Conservation (phyloP, 2,888 invertebrate species). For the Cosmia pyralina region DNA sequence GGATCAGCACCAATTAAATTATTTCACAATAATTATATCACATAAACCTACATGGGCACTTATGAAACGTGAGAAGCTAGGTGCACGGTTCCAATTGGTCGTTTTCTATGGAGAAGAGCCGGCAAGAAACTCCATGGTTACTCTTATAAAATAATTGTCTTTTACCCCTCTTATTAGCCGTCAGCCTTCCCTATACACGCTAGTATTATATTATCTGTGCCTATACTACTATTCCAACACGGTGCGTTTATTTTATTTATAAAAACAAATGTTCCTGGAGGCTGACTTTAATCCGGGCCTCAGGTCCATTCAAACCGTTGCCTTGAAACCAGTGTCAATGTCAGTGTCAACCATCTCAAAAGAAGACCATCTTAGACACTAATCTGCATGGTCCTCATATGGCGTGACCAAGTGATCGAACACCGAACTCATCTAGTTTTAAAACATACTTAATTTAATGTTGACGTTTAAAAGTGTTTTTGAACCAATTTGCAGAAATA, state of each 20-base stretch:
- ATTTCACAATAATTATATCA: too few species aligned
- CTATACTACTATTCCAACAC: background rate
- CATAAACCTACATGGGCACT: background rate
- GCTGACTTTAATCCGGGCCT: background rate
- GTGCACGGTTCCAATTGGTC: background rate
- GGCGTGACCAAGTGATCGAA: background rate
- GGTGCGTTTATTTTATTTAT: background rate
- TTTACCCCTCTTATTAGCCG: too few species aligned
- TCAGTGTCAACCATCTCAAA: background rate
- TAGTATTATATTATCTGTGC: background rate
- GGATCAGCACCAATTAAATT: too few species aligned
- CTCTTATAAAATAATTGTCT: background rate
- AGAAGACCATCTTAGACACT: background rate
- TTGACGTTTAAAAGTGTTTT: background rate
- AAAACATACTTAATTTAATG: background rate
- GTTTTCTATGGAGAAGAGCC: background rate
- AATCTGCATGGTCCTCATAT: background rate
- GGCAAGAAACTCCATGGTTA: background rate
- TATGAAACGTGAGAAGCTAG: background rate
- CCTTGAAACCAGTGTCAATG: background rate
- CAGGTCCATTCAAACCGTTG: background rate
- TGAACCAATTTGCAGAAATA: background rate
- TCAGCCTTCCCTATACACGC: background rate
- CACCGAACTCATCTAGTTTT: background rate
- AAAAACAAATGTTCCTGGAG: background rate